Percentiles rank a stretch among this genome's conserved stretches.
Evolutionary conservation across 2,113 vertebrate species (phyloP).

Genomic region (Dendrocopos noguchii): DNA sequence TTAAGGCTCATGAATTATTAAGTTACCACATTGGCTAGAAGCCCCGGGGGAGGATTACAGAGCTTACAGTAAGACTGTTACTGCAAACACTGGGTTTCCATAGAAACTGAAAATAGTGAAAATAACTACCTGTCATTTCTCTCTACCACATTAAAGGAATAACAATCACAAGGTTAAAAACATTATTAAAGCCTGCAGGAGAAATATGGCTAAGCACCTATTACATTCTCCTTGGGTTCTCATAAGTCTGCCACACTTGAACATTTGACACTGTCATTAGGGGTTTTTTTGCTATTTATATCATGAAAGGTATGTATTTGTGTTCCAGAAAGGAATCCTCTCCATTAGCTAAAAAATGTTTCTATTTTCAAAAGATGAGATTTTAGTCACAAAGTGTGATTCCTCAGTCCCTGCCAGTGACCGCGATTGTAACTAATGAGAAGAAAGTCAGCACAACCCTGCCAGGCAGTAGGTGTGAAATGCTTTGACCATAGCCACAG

Average conservation of each 20-base stretch:
- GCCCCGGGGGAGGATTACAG: conserved; percentile 39
- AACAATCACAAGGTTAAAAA: conserved; percentile 17
- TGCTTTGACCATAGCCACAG: background rate
- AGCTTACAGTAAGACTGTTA: conserved; percentile 38
- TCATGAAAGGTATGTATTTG: background rate
- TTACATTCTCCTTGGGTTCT: background rate
- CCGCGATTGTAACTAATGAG: background rate
- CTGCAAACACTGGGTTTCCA: conserved; percentile 58
- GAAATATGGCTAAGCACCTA: conserved; percentile 16
- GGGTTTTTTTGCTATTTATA: background rate
- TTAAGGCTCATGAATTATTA: conserved; percentile 60
- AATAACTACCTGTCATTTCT: conserved; percentile 60
- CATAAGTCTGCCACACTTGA: background rate
- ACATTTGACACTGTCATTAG: background rate
- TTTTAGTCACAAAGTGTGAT: background rate
- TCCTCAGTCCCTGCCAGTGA: background rate
- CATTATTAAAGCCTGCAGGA: conserved; percentile 10
- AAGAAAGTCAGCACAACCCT: background rate
- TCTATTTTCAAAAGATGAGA: background rate
- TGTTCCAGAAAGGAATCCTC: background rate
- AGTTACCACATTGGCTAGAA: conserved; percentile 38
- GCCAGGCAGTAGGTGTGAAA: background rate
- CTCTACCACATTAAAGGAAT: conserved; percentile 25
- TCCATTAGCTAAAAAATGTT: background rate
- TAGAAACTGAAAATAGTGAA: conserved; percentile 63